Conservation (phyloP, 2,113 vertebrate species). For the Mirounga angustirostris region DNA sequence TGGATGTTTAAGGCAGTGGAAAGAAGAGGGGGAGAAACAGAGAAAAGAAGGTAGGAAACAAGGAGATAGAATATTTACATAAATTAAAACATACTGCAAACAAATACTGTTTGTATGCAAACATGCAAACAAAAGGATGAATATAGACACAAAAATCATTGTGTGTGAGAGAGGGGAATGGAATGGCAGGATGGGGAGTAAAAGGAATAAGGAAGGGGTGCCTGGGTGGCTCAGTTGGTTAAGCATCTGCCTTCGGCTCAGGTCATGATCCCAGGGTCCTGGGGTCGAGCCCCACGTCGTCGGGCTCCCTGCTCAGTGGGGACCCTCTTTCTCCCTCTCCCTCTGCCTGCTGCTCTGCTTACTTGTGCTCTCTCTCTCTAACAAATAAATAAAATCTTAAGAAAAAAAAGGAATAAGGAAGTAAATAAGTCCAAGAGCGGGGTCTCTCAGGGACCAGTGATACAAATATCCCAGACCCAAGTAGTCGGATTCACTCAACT, state of each 20-base stretch:
- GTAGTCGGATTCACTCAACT: background rate
- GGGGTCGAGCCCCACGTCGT: too few species aligned
- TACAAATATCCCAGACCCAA: background rate
- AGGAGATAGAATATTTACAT: background rate
- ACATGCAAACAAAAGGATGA: background rate
- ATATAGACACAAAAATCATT: slow-evolving; percentile 8
- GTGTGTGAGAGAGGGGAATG: background rate
- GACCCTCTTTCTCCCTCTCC: too few species aligned
- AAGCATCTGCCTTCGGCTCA: background rate
- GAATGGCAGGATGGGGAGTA: background rate
- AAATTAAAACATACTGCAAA: slow-evolving; percentile 22
- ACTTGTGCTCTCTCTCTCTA: background rate
- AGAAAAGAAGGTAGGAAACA: background rate
- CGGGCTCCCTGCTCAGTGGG: background rate
- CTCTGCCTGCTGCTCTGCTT: too few species aligned
- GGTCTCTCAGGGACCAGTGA: background rate
- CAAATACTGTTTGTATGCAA: slow-evolving; percentile 51
- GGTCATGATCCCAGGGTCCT: background rate
- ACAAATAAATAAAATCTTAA: background rate
- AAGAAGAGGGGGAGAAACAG: background rate
- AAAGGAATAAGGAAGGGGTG: background rate
- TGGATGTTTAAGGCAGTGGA: background rate
- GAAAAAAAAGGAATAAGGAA: background rate
- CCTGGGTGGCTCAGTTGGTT: background rate
- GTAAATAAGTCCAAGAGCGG: background rate